Conservation (phyloP, 2,888 invertebrate species). For the Himalopsyche anomala region DNA sequence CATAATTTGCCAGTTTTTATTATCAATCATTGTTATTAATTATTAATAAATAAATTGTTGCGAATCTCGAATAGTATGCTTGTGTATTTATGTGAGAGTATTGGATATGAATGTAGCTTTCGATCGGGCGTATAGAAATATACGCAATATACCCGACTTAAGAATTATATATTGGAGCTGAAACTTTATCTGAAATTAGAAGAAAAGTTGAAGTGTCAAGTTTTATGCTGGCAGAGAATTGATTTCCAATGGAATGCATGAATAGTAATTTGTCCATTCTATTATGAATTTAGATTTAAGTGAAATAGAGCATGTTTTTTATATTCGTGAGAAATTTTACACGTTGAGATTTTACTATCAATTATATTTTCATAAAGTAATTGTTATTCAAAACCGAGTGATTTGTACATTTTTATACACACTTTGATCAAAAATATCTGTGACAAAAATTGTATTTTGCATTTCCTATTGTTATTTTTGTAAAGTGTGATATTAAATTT, state of each 20-base stretch:
- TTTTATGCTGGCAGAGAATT: slow-evolving; percentile 63
- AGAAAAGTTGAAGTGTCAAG: slow-evolving; percentile 17
- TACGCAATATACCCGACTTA: neutral
- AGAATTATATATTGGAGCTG: slow-evolving; percentile 27
- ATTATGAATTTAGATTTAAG: slow-evolving; percentile 55
- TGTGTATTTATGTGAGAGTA: slow-evolving; percentile 46
- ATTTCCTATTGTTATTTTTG: slow-evolving; percentile 36
- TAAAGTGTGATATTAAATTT: slow-evolving; percentile 40
- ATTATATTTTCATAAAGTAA: slow-evolving; percentile 28
- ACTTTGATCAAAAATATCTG: slow-evolving; percentile 24
- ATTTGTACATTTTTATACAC: slow-evolving; percentile 35
- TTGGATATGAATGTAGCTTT: slow-evolving; percentile 41
- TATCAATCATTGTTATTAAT: slow-evolving; percentile 50
- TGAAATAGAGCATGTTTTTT: slow-evolving; percentile 24
- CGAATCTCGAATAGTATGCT: slow-evolving; percentile 45
- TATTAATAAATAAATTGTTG: slow-evolving; percentile 33
- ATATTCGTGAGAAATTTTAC: slow-evolving; percentile 10
- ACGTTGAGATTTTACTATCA: slow-evolving; percentile 41
- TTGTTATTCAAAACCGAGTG: neutral
- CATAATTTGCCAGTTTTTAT: slow-evolving; percentile 61
- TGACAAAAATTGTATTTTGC: slow-evolving; percentile 29
- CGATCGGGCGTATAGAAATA: neutral
- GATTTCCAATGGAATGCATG: slow-evolving; percentile 61
- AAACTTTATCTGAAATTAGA: slow-evolving; percentile 25
- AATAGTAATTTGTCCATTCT: slow-evolving; percentile 63